Evolutionary conservation across 2,888 invertebrate genomes (phyloP).

Genomic region (Nomada hirtipes): DNA sequence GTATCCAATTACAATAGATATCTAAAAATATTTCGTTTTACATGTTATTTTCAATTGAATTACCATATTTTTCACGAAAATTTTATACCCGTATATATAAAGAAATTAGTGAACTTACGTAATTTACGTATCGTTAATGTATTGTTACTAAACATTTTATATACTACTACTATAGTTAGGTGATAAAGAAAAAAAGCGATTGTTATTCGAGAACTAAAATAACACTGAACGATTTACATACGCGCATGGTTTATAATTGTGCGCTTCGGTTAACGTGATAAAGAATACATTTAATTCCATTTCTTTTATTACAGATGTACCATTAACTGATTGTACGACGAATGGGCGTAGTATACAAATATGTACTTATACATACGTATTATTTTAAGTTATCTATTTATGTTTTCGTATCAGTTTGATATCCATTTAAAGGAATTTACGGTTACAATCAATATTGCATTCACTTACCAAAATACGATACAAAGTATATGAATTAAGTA

Average conservation of each 20-base stretch:
- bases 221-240: not conserved
- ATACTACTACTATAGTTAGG: not conserved
- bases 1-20: not conserved
- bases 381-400: slow-evolving; percentile 12
- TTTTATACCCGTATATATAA: not conserved
- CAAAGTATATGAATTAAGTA: not conserved
- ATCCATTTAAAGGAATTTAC: not conserved
- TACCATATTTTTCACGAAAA: not conserved
- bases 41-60: not conserved
- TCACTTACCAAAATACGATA: not conserved
- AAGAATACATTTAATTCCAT: not conserved
- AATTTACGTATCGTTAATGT: slow-evolving; percentile 17
- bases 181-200: not conserved
- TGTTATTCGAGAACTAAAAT: not conserved
- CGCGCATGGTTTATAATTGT: not conserved
- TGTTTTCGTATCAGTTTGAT: not conserved
- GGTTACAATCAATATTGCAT: not conserved
- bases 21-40: not conserved
- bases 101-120: slow-evolving; percentile 26
- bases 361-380: not conserved
- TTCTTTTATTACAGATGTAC: not conserved
- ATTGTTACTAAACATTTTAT: not conserved
- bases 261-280: not conserved
- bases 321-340: not conserved
- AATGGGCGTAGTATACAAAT: slow-evolving; percentile 1